A percentile compares a stretch with the other conserved stretches of the same genome.
Evolutionary conservation across 2,113 vertebrate genomes (phyloP).

Genomic region (Athene cunicularia): DNA sequence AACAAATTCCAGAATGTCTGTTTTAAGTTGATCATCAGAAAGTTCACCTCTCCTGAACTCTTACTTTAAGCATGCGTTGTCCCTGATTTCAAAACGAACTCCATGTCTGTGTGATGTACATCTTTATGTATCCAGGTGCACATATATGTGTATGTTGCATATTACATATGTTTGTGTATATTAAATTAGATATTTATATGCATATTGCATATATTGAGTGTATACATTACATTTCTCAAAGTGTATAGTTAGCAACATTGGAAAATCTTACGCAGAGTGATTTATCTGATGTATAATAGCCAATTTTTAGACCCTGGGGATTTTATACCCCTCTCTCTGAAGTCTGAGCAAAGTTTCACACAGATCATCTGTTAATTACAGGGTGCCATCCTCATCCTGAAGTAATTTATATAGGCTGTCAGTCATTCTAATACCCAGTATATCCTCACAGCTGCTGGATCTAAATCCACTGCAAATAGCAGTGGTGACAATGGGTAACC

Average conservation of each 20-base stretch:
- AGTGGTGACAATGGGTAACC: neutral
- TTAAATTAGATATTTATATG: neutral
- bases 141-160: rapidly evolving
- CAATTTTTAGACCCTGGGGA: neutral
- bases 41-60: neutral
- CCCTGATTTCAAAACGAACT: neutral
- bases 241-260: neutral
- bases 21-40: neutral
- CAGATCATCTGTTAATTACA: neutral
- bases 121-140: neutral
- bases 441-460: neutral
- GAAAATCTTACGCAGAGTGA: neutral
- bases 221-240: neutral
- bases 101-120: neutral
- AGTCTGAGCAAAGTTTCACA: neutral
- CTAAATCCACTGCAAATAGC: neutral
- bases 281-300: neutral
- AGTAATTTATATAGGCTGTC: neutral
- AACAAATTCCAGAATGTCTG: neutral
- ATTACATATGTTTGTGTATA: neutral
- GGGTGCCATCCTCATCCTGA: neutral
- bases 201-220: neutral
- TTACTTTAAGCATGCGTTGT: neutral
- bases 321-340: neutral
- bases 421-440: neutral